These are phyloP conservation scores for Gymnocephalus cernua DNA, from an alignment of 2,113 vertebrate species.

Conservation along the genomic window DNA sequence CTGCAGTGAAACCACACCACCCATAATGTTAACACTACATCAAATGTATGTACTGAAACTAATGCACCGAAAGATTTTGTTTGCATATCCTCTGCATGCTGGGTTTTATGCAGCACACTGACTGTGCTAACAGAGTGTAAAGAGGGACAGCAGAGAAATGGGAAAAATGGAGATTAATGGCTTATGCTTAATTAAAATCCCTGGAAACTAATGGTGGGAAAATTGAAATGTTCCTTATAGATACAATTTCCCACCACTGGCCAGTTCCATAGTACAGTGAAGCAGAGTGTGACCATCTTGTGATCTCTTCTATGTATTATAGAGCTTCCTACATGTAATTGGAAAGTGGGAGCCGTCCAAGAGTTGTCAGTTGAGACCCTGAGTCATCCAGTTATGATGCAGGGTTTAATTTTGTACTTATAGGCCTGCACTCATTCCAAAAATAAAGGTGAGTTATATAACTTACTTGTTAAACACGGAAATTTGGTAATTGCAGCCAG, in stretches of 20 bases:
- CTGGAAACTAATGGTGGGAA: conserved; percentile 74
- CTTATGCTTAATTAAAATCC: conserved; percentile 80
- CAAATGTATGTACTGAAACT: conserved; percentile 48
- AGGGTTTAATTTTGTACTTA: neutral
- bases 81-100: conserved; percentile 45
- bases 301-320: conserved; percentile 63
- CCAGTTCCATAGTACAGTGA: conserved; percentile 49
- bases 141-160: conserved; percentile 67
- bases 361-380: conserved; percentile 36
- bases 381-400: conserved; percentile 15
- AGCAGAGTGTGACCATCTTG: conserved; percentile 69
- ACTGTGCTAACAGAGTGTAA: conserved; percentile 35
- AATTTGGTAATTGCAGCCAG: neutral
- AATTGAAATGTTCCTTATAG: conserved; percentile 77
- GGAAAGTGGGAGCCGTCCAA: conserved; percentile 52
- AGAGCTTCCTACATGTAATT: conserved; percentile 60
- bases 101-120: conserved; percentile 45
- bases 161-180: conserved; percentile 77
- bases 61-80: conserved; percentile 55
- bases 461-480: neutral
- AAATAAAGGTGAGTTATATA: neutral
- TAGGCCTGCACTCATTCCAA: neutral
- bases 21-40: conserved; percentile 36
- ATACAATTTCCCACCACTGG: conserved; percentile 61
- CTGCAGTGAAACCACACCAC: conserved; percentile 6